Percentiles rank a stretch among this genome's conserved stretches.
These are phyloP conservation scores for Tachina fera DNA, from an alignment of 2,888 invertebrate species.

Conservation along the genomic window DNA sequence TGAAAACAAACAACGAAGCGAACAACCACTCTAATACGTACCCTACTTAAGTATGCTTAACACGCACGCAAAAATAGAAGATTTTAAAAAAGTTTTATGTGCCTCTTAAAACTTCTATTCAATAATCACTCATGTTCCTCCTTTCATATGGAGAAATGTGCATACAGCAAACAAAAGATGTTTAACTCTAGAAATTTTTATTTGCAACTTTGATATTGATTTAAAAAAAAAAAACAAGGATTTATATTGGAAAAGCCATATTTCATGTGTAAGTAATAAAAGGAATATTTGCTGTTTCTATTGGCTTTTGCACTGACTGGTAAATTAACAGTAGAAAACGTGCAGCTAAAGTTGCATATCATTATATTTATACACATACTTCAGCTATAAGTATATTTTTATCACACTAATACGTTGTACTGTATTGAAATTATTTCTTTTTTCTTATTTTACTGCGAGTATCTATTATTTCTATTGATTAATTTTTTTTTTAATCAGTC, in stretches of 20 bases:
- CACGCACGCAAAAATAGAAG: constrained; percentile 62
- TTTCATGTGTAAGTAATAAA: not conserved
- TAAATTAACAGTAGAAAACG: constrained; percentile 25
- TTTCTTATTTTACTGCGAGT: not conserved
- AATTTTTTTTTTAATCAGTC: constrained; percentile 1
- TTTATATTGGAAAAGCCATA: not conserved
- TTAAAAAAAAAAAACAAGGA: not conserved
- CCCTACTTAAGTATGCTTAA: constrained; percentile 62
- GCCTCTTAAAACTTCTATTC: constrained; percentile 27
- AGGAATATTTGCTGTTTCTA: not conserved
- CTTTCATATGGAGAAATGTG: not conserved
- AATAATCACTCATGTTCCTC: constrained; percentile 40
- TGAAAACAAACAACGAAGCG: not conserved
- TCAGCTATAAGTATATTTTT: not conserved
- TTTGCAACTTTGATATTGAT: not conserved
- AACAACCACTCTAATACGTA: constrained; percentile 46
- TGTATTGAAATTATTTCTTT: constrained; percentile 6
- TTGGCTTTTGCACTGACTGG: constrained; percentile 28
- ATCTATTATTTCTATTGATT: no score
- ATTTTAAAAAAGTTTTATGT: constrained; percentile 35
- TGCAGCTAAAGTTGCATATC: constrained; percentile 42
- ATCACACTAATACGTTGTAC: constrained; percentile 17
- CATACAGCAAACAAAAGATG: not conserved
- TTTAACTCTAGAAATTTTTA: not conserved
- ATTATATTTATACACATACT: constrained; percentile 1